Conservation (phyloP, 2,797 vertebrate genomes). For the Euthynnus affinis region DNA sequence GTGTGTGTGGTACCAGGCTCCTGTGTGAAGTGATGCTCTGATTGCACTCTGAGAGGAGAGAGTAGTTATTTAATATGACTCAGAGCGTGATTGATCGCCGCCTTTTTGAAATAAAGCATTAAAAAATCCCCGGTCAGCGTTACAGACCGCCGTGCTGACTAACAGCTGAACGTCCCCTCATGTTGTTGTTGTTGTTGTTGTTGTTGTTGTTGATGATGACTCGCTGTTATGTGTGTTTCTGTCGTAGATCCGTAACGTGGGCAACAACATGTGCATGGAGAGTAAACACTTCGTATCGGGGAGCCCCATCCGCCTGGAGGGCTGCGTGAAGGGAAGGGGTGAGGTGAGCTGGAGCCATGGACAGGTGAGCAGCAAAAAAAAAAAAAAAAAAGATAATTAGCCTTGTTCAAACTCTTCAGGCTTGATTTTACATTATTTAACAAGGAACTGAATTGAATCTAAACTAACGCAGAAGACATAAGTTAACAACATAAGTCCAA, state of each 20-base stretch:
- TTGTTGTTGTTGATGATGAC: neutral
- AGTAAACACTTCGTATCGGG: slow-evolving; percentile 92
- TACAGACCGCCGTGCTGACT: too few species aligned
- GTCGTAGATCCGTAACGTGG: slow-evolving; percentile 89
- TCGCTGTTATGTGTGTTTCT: neutral
- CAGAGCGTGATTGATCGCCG: neutral
- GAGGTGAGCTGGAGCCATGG: slow-evolving; percentile 92
- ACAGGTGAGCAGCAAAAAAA: slow-evolving; percentile 85
- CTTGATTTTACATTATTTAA: neutral
- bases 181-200: neutral
- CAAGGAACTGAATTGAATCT: too few species aligned
- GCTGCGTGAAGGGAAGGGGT: slow-evolving; percentile 89
- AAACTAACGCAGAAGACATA: neutral
- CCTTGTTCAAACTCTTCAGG: too few species aligned
- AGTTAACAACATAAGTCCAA: neutral
- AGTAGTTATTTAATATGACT: neutral
- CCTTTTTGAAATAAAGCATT: neutral
- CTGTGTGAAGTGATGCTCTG: neutral
- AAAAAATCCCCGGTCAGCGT: too few species aligned
- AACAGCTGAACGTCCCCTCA: neutral
- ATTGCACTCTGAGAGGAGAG: neutral
- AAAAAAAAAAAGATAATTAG: too few species aligned
- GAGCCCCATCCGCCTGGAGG: slow-evolving; percentile 91
- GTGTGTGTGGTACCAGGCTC: slow-evolving; percentile 1
- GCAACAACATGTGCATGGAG: slow-evolving; percentile 90